phyloP scores from a whole-genome alignment of 2,113 vertebrate species.

The Dasyprocta punctata region DNA sequence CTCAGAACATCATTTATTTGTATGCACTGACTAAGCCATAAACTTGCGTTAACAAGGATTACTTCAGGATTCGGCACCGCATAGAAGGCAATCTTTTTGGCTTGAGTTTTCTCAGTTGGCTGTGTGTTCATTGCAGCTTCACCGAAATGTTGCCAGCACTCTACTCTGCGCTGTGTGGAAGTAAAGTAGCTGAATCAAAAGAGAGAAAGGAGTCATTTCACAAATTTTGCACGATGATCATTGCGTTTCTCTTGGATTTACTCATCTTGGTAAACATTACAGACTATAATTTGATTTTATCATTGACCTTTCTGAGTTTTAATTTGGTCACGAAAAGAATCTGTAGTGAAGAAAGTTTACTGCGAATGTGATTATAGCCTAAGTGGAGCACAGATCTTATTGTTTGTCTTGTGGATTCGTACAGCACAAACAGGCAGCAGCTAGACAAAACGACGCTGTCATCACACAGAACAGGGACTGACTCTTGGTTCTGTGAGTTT shows the following conservation, averaged over 20 bases:
- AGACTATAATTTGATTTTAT: slow-evolving; percentile 38
- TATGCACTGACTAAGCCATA: background rate
- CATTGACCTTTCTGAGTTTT: background rate
- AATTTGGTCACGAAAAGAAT: slow-evolving; percentile 19
- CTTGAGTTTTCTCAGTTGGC: background rate
- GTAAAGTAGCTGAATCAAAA: slow-evolving; percentile 3
- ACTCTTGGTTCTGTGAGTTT: background rate
- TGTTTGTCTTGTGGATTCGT: background rate
- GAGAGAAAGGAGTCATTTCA: slow-evolving; percentile 9
- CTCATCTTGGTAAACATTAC: slow-evolving; percentile 4
- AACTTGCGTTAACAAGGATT: slow-evolving; percentile 26
- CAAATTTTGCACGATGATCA: background rate
- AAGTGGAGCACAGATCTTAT: background rate
- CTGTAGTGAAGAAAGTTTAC: background rate
- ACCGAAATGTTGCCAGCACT: background rate
- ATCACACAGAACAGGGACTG: background rate
- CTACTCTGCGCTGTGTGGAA: background rate
- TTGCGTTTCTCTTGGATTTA: slow-evolving; percentile 13
- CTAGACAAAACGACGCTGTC: background rate
- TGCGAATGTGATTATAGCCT: background rate
- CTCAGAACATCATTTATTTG: slow-evolving; percentile 15
- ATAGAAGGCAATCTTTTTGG: background rate
- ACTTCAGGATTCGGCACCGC: background rate
- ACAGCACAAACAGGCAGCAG: background rate
- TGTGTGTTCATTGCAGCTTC: background rate